Percentiles rank a stretch among this genome's conserved stretches.
Conservation (phyloP, 2,113 vertebrate genomes). For the Rhea pennata region DNA sequence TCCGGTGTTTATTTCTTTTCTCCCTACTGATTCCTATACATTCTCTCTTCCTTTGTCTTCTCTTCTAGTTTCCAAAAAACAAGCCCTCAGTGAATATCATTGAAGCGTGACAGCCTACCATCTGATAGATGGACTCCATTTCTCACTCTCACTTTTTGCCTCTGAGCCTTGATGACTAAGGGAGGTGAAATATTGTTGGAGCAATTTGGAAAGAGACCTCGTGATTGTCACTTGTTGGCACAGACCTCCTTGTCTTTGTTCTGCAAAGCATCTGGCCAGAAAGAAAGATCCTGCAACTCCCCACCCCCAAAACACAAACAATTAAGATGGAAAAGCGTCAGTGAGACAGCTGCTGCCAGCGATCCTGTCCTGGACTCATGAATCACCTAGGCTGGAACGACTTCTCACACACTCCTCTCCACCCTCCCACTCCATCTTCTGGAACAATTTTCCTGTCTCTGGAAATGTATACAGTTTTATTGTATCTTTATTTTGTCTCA, state of each 20-base stretch:
- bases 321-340: conserved; percentile 20
- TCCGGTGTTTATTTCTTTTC: fast-evolving
- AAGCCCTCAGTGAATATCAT: conserved; percentile 78
- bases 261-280: conserved; percentile 51
- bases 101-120: conserved; percentile 73
- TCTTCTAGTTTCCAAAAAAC: conserved; percentile 75
- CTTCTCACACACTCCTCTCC: not conserved
- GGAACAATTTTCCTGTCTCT: conserved; percentile 28
- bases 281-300: conserved; percentile 21
- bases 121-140: conserved; percentile 59
- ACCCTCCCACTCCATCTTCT: conserved; percentile 9
- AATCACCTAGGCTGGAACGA: not conserved
- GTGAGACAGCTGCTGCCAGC: not conserved
- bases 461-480: conserved; percentile 30
- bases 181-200: conserved; percentile 37
- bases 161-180: conserved; percentile 35
- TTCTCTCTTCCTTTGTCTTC: conserved; percentile 1
- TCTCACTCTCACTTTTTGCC: conserved; percentile 61
- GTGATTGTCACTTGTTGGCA: conserved; percentile 10
- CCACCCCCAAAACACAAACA: conserved; percentile 8
- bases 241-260: not conserved
- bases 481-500: conserved; percentile 15
- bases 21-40: not conserved
- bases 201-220: not conserved
- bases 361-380: not conserved